A percentile compares a stretch with the other conserved stretches of the same genome.
Evolutionary conservation across 2,888 invertebrate genomes (phyloP).

Genomic region (Macaria liturata): DNA sequence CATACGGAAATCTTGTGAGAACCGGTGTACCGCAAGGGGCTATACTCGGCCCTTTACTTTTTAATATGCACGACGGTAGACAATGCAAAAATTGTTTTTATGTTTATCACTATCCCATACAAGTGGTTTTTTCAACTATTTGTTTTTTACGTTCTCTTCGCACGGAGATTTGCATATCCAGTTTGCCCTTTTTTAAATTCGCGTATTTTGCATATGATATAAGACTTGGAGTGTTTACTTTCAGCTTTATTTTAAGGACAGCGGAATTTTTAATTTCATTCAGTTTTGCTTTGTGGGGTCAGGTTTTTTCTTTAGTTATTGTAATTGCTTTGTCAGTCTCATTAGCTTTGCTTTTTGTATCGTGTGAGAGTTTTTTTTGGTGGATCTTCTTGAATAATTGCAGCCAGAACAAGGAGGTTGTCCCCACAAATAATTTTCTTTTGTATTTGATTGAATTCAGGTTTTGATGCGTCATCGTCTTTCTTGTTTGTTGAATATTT

Average conservation of each 20-base stretch:
- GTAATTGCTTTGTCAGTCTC: constrained; percentile 63
- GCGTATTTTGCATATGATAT: constrained; percentile 71
- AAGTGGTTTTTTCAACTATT: constrained; percentile 73
- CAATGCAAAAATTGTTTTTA: constrained; percentile 77
- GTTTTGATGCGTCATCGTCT: constrained; percentile 77
- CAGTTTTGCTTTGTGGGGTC: constrained; percentile 58
- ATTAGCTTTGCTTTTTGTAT: constrained; percentile 67
- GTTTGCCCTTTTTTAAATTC: constrained; percentile 66
- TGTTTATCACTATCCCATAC: constrained; percentile 75
- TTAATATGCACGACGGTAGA: constrained; percentile 64
- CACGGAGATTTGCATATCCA: constrained; percentile 81
- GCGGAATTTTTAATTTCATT: constrained; percentile 70
- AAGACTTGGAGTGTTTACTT: constrained; percentile 73
- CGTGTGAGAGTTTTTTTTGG: constrained; percentile 62
- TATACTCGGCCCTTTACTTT: constrained; percentile 52
- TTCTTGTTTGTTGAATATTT: constrained; percentile 73
- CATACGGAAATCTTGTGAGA: constrained; percentile 75
- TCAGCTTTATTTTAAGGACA: constrained; percentile 75
- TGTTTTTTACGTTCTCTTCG: constrained; percentile 78
- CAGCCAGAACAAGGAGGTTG: constrained; percentile 70
- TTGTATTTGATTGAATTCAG: constrained; percentile 79
- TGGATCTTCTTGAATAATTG: constrained; percentile 71
- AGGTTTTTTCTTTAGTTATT: constrained; percentile 69
- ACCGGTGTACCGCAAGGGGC: constrained; percentile 64
- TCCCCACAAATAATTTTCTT: constrained; percentile 70